Evolutionary conservation across 2,888 invertebrate species (phyloP).

Genomic region (Acronicta leporina): DNA sequence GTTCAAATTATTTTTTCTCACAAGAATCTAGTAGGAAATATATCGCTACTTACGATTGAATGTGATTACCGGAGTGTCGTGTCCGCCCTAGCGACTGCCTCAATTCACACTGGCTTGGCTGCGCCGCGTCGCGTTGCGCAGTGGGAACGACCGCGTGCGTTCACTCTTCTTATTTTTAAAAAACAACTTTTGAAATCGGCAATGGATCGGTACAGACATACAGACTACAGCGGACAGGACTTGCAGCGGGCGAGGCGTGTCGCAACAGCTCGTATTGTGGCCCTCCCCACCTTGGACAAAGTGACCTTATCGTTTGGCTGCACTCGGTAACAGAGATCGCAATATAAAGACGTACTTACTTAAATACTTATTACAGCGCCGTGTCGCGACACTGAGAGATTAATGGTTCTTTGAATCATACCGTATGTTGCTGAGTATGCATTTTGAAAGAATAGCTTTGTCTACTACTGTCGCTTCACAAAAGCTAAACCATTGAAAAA

Average conservation of each 20-base stretch:
- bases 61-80: slow-evolving; percentile 60
- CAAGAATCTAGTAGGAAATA: slow-evolving; percentile 60
- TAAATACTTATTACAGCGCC: slow-evolving; percentile 27
- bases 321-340: slow-evolving; percentile 78
- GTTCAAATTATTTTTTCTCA: slow-evolving; percentile 64
- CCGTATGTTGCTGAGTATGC: slow-evolving; percentile 28
- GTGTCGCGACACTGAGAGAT: slow-evolving; percentile 43
- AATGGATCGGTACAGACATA: slow-evolving; percentile 59
- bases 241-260: slow-evolving; percentile 58
- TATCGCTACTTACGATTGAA: slow-evolving; percentile 72
- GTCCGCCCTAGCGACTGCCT: slow-evolving; percentile 73
- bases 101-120: slow-evolving; percentile 79
- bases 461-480: background rate
- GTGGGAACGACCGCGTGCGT: slow-evolving; percentile 69
- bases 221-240: slow-evolving; percentile 43
- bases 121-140: slow-evolving; percentile 68
- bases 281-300: slow-evolving; percentile 77
- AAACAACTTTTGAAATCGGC: slow-evolving; percentile 67
- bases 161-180: slow-evolving; percentile 71
- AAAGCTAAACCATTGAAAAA: background rate
- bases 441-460: slow-evolving; percentile 9
- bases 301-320: slow-evolving; percentile 84
- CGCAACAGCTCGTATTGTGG: slow-evolving; percentile 71
- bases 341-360: slow-evolving; percentile 65
- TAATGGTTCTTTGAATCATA: slow-evolving; percentile 32